Percentiles rank a stretch among this genome's conserved stretches.
These are phyloP conservation scores for Girardinichthys multiradiatus DNA, from an alignment of 2,113 vertebrate species.

Conservation along the genomic window DNA sequence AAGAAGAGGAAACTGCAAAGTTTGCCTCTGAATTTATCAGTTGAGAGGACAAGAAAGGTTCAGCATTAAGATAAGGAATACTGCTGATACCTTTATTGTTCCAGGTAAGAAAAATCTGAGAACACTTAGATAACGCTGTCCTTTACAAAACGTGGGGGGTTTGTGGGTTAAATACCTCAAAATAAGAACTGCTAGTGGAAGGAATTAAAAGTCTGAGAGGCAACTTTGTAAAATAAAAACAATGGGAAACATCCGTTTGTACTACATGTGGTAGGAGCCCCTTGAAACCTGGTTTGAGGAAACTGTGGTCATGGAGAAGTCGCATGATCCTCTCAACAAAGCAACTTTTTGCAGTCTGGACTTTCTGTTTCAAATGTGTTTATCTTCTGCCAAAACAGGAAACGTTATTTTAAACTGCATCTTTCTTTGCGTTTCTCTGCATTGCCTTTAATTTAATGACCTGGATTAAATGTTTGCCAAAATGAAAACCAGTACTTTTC, in stretches of 20 bases:
- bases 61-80: constrained; percentile 14
- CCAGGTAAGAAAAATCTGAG: background rate
- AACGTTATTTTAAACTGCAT: background rate
- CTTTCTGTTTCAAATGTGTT: background rate
- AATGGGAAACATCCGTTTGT: constrained; percentile 6
- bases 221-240: background rate
- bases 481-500: no score
- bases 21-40: constrained; percentile 23
- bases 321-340: constrained; percentile 22
- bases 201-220: no score
- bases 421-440: background rate
- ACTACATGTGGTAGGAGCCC: constrained; percentile 28
- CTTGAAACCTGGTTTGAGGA: background rate
- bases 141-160: background rate
- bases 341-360: constrained; percentile 3
- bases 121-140: background rate
- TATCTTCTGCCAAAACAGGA: background rate
- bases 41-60: constrained; percentile 22
- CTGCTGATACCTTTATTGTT: background rate
- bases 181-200: background rate
- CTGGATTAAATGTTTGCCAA: background rate
- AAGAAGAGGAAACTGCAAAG: constrained; percentile 8
- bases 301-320: background rate
- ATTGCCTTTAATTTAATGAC: background rate
- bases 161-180: background rate